Evolutionary conservation across 2,113 vertebrate genomes (phyloP).

Genomic region (Chlamydotis undulata): DNA sequence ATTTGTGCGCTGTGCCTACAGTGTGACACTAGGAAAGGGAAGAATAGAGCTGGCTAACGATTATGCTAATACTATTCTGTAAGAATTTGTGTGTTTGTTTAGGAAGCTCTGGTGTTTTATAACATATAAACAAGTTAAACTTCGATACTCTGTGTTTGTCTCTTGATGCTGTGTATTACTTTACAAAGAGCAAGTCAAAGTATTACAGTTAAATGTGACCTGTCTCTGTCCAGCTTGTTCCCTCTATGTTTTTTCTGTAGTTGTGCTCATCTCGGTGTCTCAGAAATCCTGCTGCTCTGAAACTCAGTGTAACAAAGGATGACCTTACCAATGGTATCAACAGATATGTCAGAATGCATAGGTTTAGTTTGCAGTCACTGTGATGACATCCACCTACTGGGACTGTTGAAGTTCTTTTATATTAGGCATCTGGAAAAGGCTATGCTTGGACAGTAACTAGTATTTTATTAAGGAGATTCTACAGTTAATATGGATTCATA

Average conservation of each 20-base stretch:
- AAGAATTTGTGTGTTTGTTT: neutral
- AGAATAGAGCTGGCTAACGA: neutral
- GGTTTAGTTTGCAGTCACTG: neutral
- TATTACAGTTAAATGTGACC: neutral
- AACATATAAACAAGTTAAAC: neutral
- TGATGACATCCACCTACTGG: neutral
- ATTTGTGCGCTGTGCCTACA: neutral
- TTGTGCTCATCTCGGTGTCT: neutral
- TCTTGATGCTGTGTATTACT: neutral
- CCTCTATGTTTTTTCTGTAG: neutral
- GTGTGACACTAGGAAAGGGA: neutral
- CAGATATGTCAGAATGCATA: neutral
- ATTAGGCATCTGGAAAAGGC: neutral
- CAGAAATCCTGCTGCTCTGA: neutral
- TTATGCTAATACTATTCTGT: neutral
- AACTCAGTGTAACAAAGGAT: neutral
- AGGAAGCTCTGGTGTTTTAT: neutral
- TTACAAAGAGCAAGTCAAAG: neutral
- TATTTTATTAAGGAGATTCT: neutral
- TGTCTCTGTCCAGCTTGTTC: neutral
- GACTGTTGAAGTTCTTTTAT: neutral
- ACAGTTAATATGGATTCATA: neutral
- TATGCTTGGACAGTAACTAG: neutral
- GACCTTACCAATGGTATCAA: neutral
- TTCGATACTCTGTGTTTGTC: neutral